Base-by-base conservation (phyloP, 2,113 vertebrate genomes). In the Actenoides lindsayi region DNA sequence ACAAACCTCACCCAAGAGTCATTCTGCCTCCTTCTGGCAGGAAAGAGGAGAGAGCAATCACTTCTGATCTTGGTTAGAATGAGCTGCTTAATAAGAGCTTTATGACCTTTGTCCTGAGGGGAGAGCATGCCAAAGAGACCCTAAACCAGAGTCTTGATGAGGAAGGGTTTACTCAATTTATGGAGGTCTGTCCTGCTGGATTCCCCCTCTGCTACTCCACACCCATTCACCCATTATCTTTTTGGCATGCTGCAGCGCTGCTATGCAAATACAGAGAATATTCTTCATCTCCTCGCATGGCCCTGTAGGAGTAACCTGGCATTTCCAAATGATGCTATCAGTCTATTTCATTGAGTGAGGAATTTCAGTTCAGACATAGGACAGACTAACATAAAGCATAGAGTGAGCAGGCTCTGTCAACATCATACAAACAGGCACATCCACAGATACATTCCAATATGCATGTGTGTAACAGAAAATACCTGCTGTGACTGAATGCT, bases 401-500 rank as follows among this genome's bases (percentile, higher is more conserved):
- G 81, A 91, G 69, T 80, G 89, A 97, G 57, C 93, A 95, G 84
- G 74, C 53, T 97, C 80, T 90, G 62, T 94, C 95, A 97, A 93
- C 68, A 96, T 95, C 96, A 96, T 90, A 89, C 75, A 68, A 77
- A 76, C 92, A 96, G 89, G 27, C 57, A 42, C 33, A 35, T 82
- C 46, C 64, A 87, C 42, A 60, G 81, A 89, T 30, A 42, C 33
- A 59, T 10, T 74, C 25, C 2, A 1, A 39, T 83, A 37, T 48
- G 3, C 21, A 28, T 84, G 21, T 78, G 10, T 60, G 12, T 63
- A 41, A 93, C 94, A 97, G 78, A 81, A 96, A 93, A 96, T 87
- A 82, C 87, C 95, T 97, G 94, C 94, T 98, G 95, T 97, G 90
- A 73, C 73, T 94, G 78, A 25, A 84, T 80, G 86, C 70, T 95